These are phyloP conservation scores for Synaphobranchus kaupii DNA, from an alignment of 2,797 vertebrate species.

Conservation along the genomic window DNA sequence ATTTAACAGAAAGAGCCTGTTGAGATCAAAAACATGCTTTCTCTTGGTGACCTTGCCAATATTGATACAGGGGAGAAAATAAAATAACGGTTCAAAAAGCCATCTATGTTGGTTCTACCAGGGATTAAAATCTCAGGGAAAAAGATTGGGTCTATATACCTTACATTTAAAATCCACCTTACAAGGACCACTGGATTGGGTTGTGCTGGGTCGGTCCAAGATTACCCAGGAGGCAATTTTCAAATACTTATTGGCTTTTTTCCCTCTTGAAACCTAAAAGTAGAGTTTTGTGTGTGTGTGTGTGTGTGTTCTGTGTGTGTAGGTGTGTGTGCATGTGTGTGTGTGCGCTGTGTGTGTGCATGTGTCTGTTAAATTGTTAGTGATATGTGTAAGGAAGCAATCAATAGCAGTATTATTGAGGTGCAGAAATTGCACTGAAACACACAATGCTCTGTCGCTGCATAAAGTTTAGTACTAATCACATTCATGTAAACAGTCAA, in stretches of 20 bases:
- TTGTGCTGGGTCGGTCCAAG: background rate
- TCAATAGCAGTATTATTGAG: background rate
- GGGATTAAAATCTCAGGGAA: slow-evolving; percentile 3
- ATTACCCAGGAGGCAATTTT: background rate
- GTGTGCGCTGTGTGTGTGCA: background rate
- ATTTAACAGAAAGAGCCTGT: slow-evolving; percentile 32
- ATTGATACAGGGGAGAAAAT: slow-evolving; percentile 1
- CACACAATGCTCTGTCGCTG: background rate
- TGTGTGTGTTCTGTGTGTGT: background rate
- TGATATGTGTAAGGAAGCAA: background rate
- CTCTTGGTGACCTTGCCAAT: slow-evolving; percentile 30
- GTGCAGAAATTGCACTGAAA: background rate
- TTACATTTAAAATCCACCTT: background rate
- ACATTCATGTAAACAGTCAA: background rate
- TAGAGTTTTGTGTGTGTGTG: slow-evolving; percentile 5
- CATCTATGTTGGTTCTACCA: background rate
- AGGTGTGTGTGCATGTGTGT: background rate
- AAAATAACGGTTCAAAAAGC: background rate
- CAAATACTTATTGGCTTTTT: background rate
- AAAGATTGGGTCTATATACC: background rate
- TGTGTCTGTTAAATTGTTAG: background rate
- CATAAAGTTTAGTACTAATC: background rate
- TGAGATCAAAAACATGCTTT: slow-evolving; percentile 18
- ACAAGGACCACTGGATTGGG: background rate
- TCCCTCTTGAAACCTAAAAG: background rate